Base-by-base conservation (phyloP, 1,140 invertebrate genomes). In the Psix sp. region DNA sequence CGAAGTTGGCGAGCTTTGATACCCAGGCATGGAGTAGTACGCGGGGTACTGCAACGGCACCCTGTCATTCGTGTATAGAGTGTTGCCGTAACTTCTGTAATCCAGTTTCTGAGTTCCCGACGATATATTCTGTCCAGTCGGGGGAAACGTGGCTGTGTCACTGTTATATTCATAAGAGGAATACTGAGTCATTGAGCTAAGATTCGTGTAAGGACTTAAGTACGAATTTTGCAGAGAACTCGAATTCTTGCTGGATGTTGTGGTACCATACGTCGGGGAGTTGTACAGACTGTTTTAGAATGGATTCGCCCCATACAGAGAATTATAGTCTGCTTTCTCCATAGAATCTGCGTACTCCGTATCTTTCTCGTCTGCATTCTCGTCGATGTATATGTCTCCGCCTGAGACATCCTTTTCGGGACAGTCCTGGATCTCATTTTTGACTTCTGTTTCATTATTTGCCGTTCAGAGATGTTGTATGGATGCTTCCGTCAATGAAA, bases 101-200 rank as follows among this genome's bases (percentile, higher is more conserved):
- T 87, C 86, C 59, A 86, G 67, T 59, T 87, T 87, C 84, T 86
- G 91, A 48, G 90, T 89, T 2, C 89, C 87, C 40, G 90, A 86
- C 6, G 91, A 87, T 82, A 92, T 92, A 51, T 90, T 89, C 82
- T 93, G 92, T 33, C 89, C 85, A 71, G 89, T 87, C 4, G 86
- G 75, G 0, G 86, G 89, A 77, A 80, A 89, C 62, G 79, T 90
- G 62, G 83, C 88, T 3, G 85, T 78, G 5, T 84, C 78, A 40
- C 82, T 88, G 52, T 87, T 91, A 73, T 92, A 93, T 0, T 90
- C 87, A 65, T 92, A 92, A 3, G 91, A 88, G 2, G 88, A 85
- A 78, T 90, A 90, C 76, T 90, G 88, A 11, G 79, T 82, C 84
- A 87, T 85, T 39, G 85, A 80, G 65, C 74, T 82, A 18, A 83